Percentiles rank a stretch among this genome's conserved stretches.
phyloP scores from a whole-genome alignment of 2,797 vertebrate species.

The Poecilia gillii region DNA sequence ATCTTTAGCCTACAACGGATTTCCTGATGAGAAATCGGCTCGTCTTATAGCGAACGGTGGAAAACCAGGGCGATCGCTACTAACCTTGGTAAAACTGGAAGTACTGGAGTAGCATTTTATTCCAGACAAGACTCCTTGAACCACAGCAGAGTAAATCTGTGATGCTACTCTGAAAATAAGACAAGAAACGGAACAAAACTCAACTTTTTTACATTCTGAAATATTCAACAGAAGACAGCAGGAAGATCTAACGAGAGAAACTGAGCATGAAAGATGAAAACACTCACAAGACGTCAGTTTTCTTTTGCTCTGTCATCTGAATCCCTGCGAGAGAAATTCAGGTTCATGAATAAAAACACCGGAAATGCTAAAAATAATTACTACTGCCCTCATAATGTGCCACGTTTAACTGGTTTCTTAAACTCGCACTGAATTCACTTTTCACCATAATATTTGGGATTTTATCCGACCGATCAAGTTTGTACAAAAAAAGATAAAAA shows the following conservation, averaged over 20 bases:
- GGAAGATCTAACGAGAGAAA: not conserved
- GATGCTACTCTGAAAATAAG: constrained; percentile 83
- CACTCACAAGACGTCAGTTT: constrained; percentile 89
- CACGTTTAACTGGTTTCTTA: not conserved
- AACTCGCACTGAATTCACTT: not conserved
- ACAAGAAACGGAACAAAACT: not conserved
- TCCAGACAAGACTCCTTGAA: constrained; percentile 91
- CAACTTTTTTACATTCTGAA: not conserved
- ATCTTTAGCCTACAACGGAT: constrained; percentile 86
- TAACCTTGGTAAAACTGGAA: constrained; percentile 88
- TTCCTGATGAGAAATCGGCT: not conserved
- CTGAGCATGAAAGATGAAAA: not conserved
- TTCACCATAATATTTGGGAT: not conserved
- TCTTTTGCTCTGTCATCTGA: constrained; percentile 78
- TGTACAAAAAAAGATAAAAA: too few species aligned
- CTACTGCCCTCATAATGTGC: not conserved
- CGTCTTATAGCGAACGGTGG: not conserved
- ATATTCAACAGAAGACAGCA: not conserved
- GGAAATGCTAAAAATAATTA: not conserved
- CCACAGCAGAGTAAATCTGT: constrained; percentile 91
- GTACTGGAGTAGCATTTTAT: constrained; percentile 92
- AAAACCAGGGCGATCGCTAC: not conserved
- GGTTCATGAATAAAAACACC: constrained; percentile 1
- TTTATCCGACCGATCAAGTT: not conserved
- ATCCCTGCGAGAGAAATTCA: constrained; percentile 79